Base-by-base conservation (phyloP, 2,888 invertebrate species). In the Cacoxenus indagator region DNA sequence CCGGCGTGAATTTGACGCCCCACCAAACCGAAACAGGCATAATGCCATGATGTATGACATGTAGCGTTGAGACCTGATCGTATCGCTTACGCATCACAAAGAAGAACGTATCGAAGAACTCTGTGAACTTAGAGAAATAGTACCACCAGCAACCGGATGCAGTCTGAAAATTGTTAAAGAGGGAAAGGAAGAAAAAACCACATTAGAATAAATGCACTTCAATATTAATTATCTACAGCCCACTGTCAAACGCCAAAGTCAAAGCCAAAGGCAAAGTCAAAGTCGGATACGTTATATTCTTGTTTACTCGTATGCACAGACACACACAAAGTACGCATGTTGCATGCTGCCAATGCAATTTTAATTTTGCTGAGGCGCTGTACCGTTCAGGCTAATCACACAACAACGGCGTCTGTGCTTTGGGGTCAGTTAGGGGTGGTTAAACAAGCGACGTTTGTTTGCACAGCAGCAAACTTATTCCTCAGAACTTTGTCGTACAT, bases 11-110 rank as follows among this genome's bases (percentile, higher is more conserved):
- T 87, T 95, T 95, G 74, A 96, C 94, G 69, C 95, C 96, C 87
- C 95, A 94, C 96, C 96, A 96, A 68, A 95, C 96, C 8, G 96
- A 96, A 87, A 96, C 91, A 4, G 97, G 97, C 97, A 98, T 97
- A 75, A 95, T 93, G 57, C 96, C 96, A 85, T 98, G 97, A 88
- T 98, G 97, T 79, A 97, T 96, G 62, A 98, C 96, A 86, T 98
- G 97, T 45, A 98, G 91, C 24, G 94, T 94, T 62, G 96, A 94
- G 71, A 97, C 93, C 85, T 98, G 97, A 87, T 95, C 93, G 87
- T 93, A 93, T 88, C 98, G 96, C 91, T 98, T 98, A 68, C 97
- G 91, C 90, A 97, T 90, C 71, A 98, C 94, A 90, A 98, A 98
- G 91, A 98, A 97, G 85, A 96, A 92, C 67, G 97, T 97, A 87